phyloP scores from a whole-genome alignment of 2,113 vertebrate species.

The Clupea harengus region DNA sequence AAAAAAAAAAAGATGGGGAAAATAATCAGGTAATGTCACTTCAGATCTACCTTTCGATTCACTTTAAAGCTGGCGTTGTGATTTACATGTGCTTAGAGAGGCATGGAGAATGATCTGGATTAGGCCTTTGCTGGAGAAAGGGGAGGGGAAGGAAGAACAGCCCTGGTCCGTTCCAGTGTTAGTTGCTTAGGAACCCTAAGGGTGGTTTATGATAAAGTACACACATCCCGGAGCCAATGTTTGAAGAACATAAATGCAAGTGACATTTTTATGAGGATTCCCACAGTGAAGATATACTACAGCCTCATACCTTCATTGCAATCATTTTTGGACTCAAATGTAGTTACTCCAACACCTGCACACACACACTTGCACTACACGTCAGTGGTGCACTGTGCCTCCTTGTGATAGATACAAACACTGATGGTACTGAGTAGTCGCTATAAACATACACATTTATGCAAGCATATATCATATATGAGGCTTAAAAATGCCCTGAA shows the following conservation, averaged over 20 bases:
- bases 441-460: not conserved
- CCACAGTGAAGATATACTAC: constrained; percentile 6
- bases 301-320: constrained; percentile 4
- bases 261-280: constrained; percentile 19
- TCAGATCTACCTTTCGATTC: constrained; percentile 68
- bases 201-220: constrained; percentile 11
- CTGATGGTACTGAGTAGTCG: not conserved
- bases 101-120: constrained; percentile 55
- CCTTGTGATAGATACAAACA: not conserved
- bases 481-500: not conserved
- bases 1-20: constrained; percentile 24
- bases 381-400: not conserved
- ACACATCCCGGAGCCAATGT: constrained; percentile 6
- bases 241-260: constrained; percentile 10
- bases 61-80: constrained; percentile 51
- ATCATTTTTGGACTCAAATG: not conserved
- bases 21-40: constrained; percentile 65
- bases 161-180: not conserved
- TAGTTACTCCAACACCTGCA: constrained; percentile 11
- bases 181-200: constrained; percentile 12
- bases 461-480: not conserved
- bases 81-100: constrained; percentile 58
- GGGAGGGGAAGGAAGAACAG: not conserved
- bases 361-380: not conserved
- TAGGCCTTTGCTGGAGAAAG: not conserved